Base-by-base conservation (phyloP, 2,888 invertebrate species). In the Sphinx pinastri region DNA sequence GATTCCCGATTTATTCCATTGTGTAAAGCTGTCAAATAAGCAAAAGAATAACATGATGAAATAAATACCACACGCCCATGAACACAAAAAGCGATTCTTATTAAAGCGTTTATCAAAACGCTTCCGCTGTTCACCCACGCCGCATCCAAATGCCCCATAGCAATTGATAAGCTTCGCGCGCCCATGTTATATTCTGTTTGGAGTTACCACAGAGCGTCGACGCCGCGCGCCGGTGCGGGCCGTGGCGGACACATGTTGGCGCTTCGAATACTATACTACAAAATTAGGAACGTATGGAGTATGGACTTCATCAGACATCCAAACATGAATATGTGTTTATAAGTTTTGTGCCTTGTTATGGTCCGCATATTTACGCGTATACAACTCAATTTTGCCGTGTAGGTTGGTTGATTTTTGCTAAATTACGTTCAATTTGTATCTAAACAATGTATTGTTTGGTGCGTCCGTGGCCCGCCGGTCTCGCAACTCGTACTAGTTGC, bases 111-210 rank as follows among this genome's bases (percentile, higher is more conserved):
- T 1, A 38, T 8, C 10, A 38, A 54, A 67, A 49, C 69, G 69
- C 60, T 69, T 25, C 59, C 72, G 72, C 69, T 69, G 25, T 19
- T 75, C 59, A 70, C 71, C 75, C 71, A 69, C 71, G 68, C 75
- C 77, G 73, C 63, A 70, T 73, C 51, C 60, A 68, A 69, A 71
- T 76, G 76, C 76, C 76, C 81, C 80, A 79, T 82, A 79, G 77
- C 82, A 77, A 82, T 84, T 87, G 89, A 85, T 84, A 85, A 85
- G 80, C 78, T 80, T 73, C 72, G 77, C 74, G 76, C 82, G 78
- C 78, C 76, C 77, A 77, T 78, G 77, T 77, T 76, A 71, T 73
- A 74, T 71, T 77, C 74, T 79, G 76, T 77, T 75, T 76, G 77
- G 76, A 74, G 77, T 75, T 71, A 74, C 77, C 25, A 71, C 58